Percentiles rank a stretch among this genome's conserved stretches.
Evolutionary conservation across 2,797 vertebrate genomes (phyloP).

Genomic region (Hephaestus fuliginosus): DNA sequence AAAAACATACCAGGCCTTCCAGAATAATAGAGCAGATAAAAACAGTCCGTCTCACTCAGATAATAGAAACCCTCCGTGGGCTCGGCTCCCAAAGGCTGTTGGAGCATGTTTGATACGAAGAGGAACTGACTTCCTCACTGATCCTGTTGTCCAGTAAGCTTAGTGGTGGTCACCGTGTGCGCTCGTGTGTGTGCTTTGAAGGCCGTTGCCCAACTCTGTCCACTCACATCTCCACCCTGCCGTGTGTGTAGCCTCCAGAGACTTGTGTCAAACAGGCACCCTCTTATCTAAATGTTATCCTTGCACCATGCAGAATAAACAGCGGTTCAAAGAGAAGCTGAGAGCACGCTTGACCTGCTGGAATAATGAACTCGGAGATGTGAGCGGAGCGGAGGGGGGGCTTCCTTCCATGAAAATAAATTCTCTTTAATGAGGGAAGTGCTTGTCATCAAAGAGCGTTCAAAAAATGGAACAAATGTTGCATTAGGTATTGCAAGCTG

Average conservation of each 20-base stretch:
- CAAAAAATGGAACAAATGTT: slow-evolving; percentile 22
- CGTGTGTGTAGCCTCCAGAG: slow-evolving; percentile 43
- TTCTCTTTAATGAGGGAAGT: slow-evolving; percentile 47
- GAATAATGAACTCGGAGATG: slow-evolving; percentile 51
- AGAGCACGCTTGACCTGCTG: slow-evolving; percentile 54
- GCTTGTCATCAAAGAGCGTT: slow-evolving; percentile 33
- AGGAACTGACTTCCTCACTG: slow-evolving; percentile 50
- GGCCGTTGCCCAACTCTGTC: slow-evolving; percentile 23
- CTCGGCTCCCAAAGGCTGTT: slow-evolving; percentile 28
- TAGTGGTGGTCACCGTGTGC: background rate
- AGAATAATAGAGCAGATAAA: slow-evolving; percentile 73
- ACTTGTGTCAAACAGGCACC: slow-evolving; percentile 50
- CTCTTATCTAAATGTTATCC: slow-evolving; percentile 76
- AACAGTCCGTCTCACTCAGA: slow-evolving; percentile 48
- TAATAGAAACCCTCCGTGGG: slow-evolving; percentile 50
- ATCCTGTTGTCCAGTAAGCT: slow-evolving; percentile 35
- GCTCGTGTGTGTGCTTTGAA: background rate
- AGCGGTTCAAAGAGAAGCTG: slow-evolving; percentile 64
- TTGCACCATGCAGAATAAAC: slow-evolving; percentile 69
- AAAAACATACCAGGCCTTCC: slow-evolving; percentile 66
- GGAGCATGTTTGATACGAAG: slow-evolving; percentile 38
- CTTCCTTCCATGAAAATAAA: slow-evolving; percentile 27
- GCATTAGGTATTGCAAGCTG: background rate
- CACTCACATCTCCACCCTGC: slow-evolving; percentile 30
- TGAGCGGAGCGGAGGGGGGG: slow-evolving; percentile 25